Base-by-base conservation (phyloP, 2,797 vertebrate genomes). In the Mormyrus hasselquistii region DNA sequence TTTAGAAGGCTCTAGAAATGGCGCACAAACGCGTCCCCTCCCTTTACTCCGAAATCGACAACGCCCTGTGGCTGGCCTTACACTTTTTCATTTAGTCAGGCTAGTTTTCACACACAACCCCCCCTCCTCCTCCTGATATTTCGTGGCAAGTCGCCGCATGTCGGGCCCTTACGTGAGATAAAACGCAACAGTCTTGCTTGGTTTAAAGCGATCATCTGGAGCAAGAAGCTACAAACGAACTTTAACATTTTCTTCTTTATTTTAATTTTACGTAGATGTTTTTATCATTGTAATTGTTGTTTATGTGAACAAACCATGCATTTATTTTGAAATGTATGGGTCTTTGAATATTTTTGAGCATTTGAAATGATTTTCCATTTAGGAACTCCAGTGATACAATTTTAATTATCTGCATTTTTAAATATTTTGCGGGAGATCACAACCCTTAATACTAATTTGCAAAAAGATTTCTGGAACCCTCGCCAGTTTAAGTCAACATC, bases 1-100 rank as follows among this genome's bases (percentile, higher is more conserved):
- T 88, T 89, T 50, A 38, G 89, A 88, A 88, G 73, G 38, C 69
- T 89, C 86, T 88, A 88, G 89, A 88, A 89, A 89, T 88, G 86
- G 89, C 86, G 89, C 73, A 52, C 50, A 89, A 52, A 85, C 50
- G 69, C 62, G 49, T 79, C 55, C 73, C 86, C 89, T 83, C 76
- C 73, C 86, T 87, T 65, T 41, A 65, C 50, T 83, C 44, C 76
- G 69, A 88, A 55, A 83, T 34, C 55, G 89, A 88, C 86, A 38
- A 89, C 89, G 73, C 89, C 89, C 86, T 88, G 53, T 7, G 4
- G 19, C 76, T 22, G 73, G 16, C 41, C 19, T 47, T n/a, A 44
- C 19, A n/a, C 41, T 47, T 47, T 47, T 9, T 19, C 76, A 9
- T 47, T 2, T 9, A 38, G 16, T 7, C 76, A 8, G 41, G 16